These are phyloP conservation scores for Halichoerus grypus DNA, from an alignment of 2,113 vertebrate genomes.

Conservation along the genomic window DNA sequence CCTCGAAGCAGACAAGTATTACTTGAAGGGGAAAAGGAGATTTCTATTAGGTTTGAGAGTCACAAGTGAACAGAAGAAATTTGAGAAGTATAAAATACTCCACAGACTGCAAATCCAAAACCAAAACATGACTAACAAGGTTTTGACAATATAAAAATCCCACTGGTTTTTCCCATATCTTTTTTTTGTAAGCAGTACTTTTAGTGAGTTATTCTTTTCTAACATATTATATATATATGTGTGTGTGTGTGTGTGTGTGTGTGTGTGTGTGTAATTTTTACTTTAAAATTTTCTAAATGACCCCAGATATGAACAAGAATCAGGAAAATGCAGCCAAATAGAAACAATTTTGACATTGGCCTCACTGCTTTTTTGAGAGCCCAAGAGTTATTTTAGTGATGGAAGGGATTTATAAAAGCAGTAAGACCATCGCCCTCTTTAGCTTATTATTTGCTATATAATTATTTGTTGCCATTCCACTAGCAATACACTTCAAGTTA, in stretches of 20 bases:
- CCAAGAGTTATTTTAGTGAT: conserved; percentile 36
- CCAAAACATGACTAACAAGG: conserved; percentile 78
- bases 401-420: conserved; percentile 7
- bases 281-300: conserved; percentile 26
- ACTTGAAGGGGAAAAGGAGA: conserved; percentile 82
- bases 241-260: too few relatives aligned
- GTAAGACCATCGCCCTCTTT: neutral
- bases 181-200: conserved; percentile 20
- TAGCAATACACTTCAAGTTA: neutral
- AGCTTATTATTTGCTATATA: neutral
- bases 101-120: conserved; percentile 74
- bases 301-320: conserved; percentile 31
- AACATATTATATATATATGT: too few relatives aligned
- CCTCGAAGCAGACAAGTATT: conserved; percentile 82
- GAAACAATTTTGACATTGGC: conserved; percentile 23
- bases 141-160: conserved; percentile 77
- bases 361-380: neutral
- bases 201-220: conserved; percentile 38
- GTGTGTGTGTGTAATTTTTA: neutral
- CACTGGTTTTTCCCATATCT: conserved; percentile 47
- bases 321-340: conserved; percentile 27
- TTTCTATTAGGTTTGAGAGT: conserved; percentile 84
- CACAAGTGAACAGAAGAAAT: conserved; percentile 82
- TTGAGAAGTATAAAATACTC: conserved; percentile 82
- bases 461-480: neutral